Percentiles rank a stretch among this genome's conserved stretches.
phyloP scores from a whole-genome alignment of 2,888 invertebrate species.

The Sepiola atlantica region DNA sequence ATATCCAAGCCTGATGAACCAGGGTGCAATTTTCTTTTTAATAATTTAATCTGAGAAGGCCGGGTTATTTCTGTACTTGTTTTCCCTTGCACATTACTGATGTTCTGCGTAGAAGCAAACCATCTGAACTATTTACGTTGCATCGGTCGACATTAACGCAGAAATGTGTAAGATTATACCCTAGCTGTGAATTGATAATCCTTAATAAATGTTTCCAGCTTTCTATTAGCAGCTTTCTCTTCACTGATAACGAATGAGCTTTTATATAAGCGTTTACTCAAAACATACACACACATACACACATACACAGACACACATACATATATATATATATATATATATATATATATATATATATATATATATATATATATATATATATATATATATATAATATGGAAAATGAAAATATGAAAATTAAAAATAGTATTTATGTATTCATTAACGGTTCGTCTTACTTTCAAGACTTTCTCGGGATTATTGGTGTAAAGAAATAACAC shows the following conservation, averaged over 20 bases:
- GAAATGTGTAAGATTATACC: neutral
- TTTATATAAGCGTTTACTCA: neutral
- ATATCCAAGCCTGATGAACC: neutral
- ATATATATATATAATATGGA: too few relatives aligned
- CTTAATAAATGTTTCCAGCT: neutral
- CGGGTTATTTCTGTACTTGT: neutral
- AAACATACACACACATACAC: neutral
- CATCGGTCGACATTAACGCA: slow-evolving; percentile 12
- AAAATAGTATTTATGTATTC: too few relatives aligned
- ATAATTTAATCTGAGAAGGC: too few relatives aligned
- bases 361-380: neutral
- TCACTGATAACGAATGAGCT: neutral
- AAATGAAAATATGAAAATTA: too few relatives aligned
- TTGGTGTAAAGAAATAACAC: too few relatives aligned
- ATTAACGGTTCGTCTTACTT: too few relatives aligned
- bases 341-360: neutral
- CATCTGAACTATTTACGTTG: neutral
- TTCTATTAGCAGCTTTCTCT: neutral
- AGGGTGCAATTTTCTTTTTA: too few relatives aligned
- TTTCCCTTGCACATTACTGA: neutral
- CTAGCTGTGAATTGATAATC: neutral
- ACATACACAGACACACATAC: neutral
- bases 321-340: too few relatives aligned
- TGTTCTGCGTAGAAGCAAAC: neutral
- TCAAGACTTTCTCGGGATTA: too few relatives aligned